Evolutionary conservation across 1,140 invertebrate species (phyloP).

Genomic region (Orussus abietinus): DNA sequence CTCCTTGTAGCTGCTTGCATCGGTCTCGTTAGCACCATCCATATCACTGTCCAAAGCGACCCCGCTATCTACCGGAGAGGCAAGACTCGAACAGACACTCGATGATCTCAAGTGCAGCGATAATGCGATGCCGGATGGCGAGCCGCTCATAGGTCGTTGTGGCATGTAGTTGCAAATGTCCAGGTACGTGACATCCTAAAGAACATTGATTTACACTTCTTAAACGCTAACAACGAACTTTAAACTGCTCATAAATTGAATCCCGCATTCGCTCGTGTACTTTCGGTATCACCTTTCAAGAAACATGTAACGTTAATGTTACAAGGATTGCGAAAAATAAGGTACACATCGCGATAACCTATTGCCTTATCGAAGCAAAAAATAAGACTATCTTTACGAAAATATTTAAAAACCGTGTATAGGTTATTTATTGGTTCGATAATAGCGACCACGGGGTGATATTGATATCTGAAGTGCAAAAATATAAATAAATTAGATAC

Average conservation of each 20-base stretch:
- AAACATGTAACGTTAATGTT: background rate
- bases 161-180: conserved; percentile 52
- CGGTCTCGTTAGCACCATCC: conserved; percentile 48
- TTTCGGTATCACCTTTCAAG: background rate
- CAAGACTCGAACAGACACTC: conserved; percentile 48
- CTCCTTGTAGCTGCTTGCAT: conserved; percentile 49
- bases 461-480: conserved; percentile 20
- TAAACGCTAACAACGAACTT: too few relatives aligned
- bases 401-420: conserved; percentile 15
- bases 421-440: conserved; percentile 44
- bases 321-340: conserved; percentile 27
- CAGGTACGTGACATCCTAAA: conserved; percentile 49
- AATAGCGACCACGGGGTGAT: conserved; percentile 50
- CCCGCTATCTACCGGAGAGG: conserved; percentile 51
- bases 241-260: too few relatives aligned
- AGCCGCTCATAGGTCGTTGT: conserved; percentile 52
- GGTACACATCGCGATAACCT: conserved; percentile 36
- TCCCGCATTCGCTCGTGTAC: too few relatives aligned
- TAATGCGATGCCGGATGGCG: conserved; percentile 44
- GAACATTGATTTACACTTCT: conserved; percentile 11
- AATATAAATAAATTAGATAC: too few relatives aligned
- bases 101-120: conserved; percentile 44
- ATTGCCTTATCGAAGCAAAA: conserved; percentile 29
- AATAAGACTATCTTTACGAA: conserved; percentile 24
- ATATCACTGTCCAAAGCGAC: conserved; percentile 52